Evolutionary conservation across 1,140 invertebrate species (phyloP).

Genomic region (Lordiphosa clarofinis): DNA sequence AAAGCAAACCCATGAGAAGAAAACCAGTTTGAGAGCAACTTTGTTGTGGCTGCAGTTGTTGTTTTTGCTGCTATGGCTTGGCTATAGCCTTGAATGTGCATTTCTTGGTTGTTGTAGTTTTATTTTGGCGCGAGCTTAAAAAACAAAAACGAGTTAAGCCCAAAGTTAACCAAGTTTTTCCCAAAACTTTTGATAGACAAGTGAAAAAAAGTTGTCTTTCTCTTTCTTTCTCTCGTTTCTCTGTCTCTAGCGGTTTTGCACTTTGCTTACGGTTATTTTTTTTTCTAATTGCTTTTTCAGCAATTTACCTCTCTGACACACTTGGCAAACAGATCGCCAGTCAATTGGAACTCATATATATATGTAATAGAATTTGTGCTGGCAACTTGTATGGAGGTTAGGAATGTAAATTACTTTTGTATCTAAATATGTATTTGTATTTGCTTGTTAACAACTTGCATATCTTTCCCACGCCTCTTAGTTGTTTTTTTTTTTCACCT

Average conservation of each 20-base stretch:
- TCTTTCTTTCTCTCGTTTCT: constrained; percentile 5
- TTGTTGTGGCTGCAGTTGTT: constrained; percentile 19
- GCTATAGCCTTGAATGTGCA: constrained; percentile 70
- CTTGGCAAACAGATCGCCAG: constrained; percentile 36
- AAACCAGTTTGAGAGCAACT: constrained; percentile 51
- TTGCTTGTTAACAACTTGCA: constrained; percentile 1
- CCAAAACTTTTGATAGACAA: constrained; percentile 42
- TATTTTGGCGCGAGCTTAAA: constrained; percentile 66
- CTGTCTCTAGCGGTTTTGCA: constrained; percentile 34
- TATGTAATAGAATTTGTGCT: constrained; percentile 7
- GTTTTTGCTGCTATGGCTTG: constrained; percentile 28
- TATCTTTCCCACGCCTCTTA: constrained; percentile 7
- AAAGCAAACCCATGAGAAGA: constrained; percentile 56
- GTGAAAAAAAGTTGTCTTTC: constrained; percentile 42
- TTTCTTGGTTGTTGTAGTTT: constrained; percentile 57
- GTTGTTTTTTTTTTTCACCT: neutral
- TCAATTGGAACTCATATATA: constrained; percentile 43
- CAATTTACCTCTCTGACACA: constrained; percentile 45
- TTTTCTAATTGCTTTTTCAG: constrained; percentile 53
- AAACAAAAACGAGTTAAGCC: constrained; percentile 34
- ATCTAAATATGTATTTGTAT: constrained; percentile 4
- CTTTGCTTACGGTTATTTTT: constrained; percentile 54
- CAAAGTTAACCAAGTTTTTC: constrained; percentile 40
- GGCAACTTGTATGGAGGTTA: constrained; percentile 10
- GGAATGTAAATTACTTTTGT: constrained; percentile 26